Conservation (phyloP, 2,888 invertebrate species). For the Dynastes tityus region DNA sequence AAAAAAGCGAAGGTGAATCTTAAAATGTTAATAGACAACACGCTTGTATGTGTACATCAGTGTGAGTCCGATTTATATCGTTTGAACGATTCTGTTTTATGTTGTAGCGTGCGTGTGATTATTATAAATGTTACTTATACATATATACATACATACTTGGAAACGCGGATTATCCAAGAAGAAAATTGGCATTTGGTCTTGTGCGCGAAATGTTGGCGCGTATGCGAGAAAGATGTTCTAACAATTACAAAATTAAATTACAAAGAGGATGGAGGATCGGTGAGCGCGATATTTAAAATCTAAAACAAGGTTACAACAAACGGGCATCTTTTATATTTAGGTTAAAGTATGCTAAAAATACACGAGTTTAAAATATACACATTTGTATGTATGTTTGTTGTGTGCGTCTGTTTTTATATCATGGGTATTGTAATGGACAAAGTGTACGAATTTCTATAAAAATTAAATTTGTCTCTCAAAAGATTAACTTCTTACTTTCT, state of each 20-base stretch:
- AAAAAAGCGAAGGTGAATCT: neutral
- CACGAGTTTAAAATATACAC: neutral
- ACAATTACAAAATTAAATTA: slow-evolving; percentile 17
- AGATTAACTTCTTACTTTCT: too few species aligned
- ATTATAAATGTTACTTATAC: too few species aligned
- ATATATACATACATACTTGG: too few species aligned
- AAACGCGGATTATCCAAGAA: neutral
- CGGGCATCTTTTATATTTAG: slow-evolving; percentile 17
- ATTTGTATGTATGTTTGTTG: neutral
- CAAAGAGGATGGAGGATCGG: neutral
- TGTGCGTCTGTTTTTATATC: too few species aligned
- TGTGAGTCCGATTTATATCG: too few species aligned
- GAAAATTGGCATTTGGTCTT: neutral
- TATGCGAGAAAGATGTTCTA: slow-evolving; percentile 1
- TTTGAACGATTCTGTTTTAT: too few species aligned
- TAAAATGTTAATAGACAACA: neutral
- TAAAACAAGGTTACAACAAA: slow-evolving; percentile 16
- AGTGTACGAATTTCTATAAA: too few species aligned
- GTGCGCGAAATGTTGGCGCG: neutral
- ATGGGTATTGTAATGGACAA: too few species aligned
- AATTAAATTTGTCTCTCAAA: too few species aligned
- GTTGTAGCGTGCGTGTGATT: too few species aligned
- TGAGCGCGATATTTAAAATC: slow-evolving; percentile 3
- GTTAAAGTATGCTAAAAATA: slow-evolving; percentile 10
- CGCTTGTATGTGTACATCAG: too few species aligned